Percentiles rank a stretch among this genome's conserved stretches.
Evolutionary conservation across 2,113 vertebrate species (phyloP).

Genomic region (Cyphomyrus discorhynchus): DNA sequence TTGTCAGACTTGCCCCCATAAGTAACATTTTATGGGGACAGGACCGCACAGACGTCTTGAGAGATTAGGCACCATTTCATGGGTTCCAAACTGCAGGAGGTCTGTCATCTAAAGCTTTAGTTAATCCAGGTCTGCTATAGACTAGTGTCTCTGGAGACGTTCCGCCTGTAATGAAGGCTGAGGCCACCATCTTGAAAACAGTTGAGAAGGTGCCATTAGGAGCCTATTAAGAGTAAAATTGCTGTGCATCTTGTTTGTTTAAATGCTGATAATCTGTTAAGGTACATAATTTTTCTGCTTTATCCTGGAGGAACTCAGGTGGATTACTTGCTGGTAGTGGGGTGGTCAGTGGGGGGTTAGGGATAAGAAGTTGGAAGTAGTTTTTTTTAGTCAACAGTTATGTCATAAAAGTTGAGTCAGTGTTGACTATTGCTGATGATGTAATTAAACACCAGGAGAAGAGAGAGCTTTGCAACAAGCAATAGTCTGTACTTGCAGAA

Average conservation of each 20-base stretch:
- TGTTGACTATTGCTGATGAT: neutral
- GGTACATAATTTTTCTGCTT: neutral
- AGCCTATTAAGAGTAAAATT: neutral
- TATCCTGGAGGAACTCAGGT: neutral
- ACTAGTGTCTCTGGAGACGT: neutral
- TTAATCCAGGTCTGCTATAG: neutral
- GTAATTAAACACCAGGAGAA: neutral
- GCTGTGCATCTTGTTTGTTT: neutral
- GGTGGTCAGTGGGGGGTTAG: neutral
- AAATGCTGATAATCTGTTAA: neutral
- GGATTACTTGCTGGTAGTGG: neutral
- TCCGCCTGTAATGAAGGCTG: neutral
- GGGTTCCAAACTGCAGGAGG: neutral
- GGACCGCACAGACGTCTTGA: conserved; percentile 9
- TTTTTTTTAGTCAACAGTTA: neutral
- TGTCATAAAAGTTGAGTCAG: neutral
- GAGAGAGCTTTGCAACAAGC: neutral
- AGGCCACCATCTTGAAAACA: neutral
- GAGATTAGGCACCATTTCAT: conserved; percentile 9
- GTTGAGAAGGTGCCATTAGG: neutral
- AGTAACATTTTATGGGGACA: conserved; percentile 4
- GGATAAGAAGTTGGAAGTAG: neutral
- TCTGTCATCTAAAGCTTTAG: conserved; percentile 12
- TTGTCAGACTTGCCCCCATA: neutral
- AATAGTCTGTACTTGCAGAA: neutral